A percentile compares a stretch with the other conserved stretches of the same genome.
phyloP scores from a whole-genome alignment of 2,797 vertebrate species.

The Cryptoblepharus egeriae region DNA sequence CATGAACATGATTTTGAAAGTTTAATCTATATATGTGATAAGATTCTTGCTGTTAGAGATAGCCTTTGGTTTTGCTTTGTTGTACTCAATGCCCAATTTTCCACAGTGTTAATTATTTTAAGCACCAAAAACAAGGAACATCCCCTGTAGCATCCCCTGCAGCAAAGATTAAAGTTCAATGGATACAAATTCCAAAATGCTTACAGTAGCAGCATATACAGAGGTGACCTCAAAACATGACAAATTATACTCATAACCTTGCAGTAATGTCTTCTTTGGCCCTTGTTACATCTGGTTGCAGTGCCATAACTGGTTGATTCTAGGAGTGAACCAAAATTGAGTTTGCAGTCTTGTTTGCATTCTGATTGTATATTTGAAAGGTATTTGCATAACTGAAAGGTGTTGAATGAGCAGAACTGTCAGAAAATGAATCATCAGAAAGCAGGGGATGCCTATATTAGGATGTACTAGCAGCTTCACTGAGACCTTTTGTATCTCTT shows the following conservation, averaged over 20 bases:
- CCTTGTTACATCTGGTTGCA: neutral
- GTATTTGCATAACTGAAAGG: too few species aligned
- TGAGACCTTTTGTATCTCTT: neutral
- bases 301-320: neutral
- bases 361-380: too few species aligned
- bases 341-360: too few species aligned
- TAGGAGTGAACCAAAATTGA: too few species aligned
- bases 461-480: too few species aligned
- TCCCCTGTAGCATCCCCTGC: neutral
- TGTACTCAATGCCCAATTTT: neutral
- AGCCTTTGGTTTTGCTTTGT: neutral
- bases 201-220: neutral
- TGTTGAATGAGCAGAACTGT: too few species aligned
- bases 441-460: too few species aligned
- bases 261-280: neutral
- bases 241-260: neutral
- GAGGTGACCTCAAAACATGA: neutral
- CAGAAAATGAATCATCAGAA: too few species aligned
- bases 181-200: neutral
- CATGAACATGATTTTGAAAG: neutral
- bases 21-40: too few species aligned
- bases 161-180: conserved; percentile 4
- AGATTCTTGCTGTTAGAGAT: too few species aligned
- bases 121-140: neutral
- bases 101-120: neutral